Evolutionary conservation across 2,888 invertebrate species (phyloP).

Genomic region (Lysandra bellargus): DNA sequence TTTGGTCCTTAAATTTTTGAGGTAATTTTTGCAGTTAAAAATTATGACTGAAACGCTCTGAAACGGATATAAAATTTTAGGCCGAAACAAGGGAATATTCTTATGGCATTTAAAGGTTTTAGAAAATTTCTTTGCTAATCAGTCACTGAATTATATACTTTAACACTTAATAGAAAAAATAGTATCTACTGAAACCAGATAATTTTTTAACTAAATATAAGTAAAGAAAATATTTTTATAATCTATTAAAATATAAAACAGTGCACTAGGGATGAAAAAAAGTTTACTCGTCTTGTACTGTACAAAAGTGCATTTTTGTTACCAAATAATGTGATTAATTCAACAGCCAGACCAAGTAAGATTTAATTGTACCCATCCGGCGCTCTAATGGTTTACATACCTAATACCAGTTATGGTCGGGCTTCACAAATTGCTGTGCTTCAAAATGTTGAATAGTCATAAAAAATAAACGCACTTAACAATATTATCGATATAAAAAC

Average conservation of each 20-base stretch:
- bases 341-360: neutral
- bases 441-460: neutral
- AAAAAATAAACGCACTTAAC: conserved; percentile 13
- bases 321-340: neutral
- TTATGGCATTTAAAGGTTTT: neutral
- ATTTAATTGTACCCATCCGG: conserved; percentile 5
- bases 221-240: neutral
- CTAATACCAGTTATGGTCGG: neutral
- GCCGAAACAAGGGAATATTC: neutral
- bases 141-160: neutral
- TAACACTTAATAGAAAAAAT: neutral
- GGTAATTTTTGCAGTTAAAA: neutral
- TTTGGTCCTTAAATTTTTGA: conserved; percentile 16
- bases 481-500: conserved; percentile 28
- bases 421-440: neutral
- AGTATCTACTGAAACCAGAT: neutral
- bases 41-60: neutral
- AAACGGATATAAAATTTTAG: neutral
- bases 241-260: neutral
- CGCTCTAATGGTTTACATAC: neutral
- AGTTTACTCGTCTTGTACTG: neutral
- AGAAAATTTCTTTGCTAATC: neutral
- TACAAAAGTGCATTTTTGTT: neutral
- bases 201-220: neutral
- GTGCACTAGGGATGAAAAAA: neutral